phyloP scores from a whole-genome alignment of 2,797 vertebrate genomes.

The Arremon aurantiirostris region DNA sequence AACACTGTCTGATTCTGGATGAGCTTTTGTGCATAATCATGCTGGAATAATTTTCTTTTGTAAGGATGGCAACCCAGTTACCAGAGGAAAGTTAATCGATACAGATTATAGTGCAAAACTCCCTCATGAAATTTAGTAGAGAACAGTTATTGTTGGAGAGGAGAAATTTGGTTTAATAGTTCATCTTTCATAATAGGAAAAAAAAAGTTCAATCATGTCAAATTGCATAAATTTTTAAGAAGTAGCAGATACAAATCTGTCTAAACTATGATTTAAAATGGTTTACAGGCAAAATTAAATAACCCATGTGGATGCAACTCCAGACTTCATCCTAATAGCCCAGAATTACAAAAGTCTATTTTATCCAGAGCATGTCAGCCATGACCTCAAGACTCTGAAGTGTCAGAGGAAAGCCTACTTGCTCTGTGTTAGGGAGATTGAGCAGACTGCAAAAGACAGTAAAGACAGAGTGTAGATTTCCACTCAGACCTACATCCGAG shows the following conservation, averaged over 20 bases:
- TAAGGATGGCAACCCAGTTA: not conserved
- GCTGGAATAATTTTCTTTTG: not conserved
- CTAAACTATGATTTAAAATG: not conserved
- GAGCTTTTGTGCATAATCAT: not conserved
- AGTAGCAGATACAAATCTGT: not conserved
- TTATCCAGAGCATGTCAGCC: not conserved
- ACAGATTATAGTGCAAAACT: not conserved
- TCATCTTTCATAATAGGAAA: not conserved
- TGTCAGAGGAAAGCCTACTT: not conserved
- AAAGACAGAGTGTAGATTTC: not conserved
- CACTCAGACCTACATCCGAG: not conserved
- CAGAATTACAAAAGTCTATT: not conserved
- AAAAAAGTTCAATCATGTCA: not conserved
- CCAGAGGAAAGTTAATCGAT: not conserved
- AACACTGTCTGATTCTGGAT: not conserved
- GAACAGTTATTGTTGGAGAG: not conserved
- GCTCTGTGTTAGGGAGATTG: not conserved
- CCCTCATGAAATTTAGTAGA: not conserved
- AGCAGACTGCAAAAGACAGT: not conserved
- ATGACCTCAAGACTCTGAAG: not conserved
- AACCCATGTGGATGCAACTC: not conserved
- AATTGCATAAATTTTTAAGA: not conserved
- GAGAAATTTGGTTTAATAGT: not conserved
- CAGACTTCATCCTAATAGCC: not conserved
- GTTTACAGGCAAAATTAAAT: not conserved